Percentiles rank a stretch among this genome's conserved stretches.
Evolutionary conservation across 2,113 vertebrate species (phyloP).

Genomic region (Poeciliopsis prolifica): DNA sequence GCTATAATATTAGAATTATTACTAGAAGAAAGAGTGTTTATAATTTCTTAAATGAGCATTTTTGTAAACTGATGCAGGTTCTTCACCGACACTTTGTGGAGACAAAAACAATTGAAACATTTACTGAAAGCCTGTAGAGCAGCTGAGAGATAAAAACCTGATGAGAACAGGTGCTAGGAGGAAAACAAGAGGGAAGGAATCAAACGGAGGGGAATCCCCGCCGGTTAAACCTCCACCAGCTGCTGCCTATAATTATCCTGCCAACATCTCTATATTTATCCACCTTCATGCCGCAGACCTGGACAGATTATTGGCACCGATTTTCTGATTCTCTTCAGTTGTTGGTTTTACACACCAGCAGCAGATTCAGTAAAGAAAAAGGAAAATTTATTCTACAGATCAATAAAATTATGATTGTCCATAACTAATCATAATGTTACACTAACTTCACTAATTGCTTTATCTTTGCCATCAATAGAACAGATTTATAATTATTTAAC

Average conservation of each 20-base stretch:
- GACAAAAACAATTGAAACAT: neutral
- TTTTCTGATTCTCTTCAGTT: neutral
- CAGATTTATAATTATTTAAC: too few species aligned
- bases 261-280: conserved; percentile 45
- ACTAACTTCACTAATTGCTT: too few species aligned
- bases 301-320: neutral
- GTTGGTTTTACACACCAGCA: neutral
- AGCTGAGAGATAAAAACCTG: neutral
- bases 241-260: conserved; percentile 53
- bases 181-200: neutral
- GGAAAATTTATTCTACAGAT: neutral
- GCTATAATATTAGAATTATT: neutral
- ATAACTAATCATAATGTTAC: neutral
- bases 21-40: too few species aligned
- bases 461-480: too few species aligned
- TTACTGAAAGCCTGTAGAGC: neutral
- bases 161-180: neutral
- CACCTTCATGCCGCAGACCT: conserved; percentile 10
- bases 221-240: conserved; percentile 48
- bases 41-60: neutral
- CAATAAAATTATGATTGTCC: neutral
- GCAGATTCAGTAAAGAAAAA: neutral
- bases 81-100: neutral
- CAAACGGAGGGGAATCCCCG: conserved; percentile 50
- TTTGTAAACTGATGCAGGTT: neutral